phyloP scores from a whole-genome alignment of 37 sponge, comb jelly and placozoan genomes.

The Sycon ciliatum region DNA sequence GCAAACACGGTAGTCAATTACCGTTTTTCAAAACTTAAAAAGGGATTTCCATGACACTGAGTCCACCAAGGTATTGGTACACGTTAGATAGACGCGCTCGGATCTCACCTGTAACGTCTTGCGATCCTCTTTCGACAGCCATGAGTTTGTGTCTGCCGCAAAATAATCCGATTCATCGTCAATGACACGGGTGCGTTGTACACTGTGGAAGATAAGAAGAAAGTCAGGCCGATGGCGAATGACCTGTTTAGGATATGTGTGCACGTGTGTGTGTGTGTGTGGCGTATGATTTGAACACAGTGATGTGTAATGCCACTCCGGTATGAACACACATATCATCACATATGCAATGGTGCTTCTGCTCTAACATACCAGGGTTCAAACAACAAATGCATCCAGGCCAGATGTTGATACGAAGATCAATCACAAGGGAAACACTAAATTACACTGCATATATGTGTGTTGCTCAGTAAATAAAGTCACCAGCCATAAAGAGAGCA shows the following conservation, averaged over 20 bases:
- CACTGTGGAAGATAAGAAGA: slow-evolving; percentile 18
- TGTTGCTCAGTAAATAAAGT: neutral
- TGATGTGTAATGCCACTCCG: no score
- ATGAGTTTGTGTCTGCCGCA: slow-evolving; percentile 47
- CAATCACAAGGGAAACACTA: neutral
- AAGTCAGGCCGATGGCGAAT: no score
- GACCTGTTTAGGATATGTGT: no score
- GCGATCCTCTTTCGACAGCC: slow-evolving; percentile 57
- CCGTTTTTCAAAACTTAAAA: no score
- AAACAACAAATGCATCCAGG: slow-evolving; percentile 11
- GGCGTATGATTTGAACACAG: no score
- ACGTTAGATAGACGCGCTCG: no score
- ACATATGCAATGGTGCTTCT: neutral
- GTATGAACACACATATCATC: neutral
- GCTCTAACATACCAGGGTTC: neutral
- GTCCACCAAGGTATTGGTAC: no score
- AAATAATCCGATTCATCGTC: slow-evolving; percentile 91
- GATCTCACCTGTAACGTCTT: slow-evolving; percentile 36
- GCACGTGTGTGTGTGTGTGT: no score
- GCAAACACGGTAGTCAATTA: no score
- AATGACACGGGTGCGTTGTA: slow-evolving; percentile 62
- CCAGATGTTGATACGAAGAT: no score
- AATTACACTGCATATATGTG: neutral
- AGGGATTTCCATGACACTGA: no score
- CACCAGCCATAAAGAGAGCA: neutral